A percentile compares a stretch with the other conserved stretches of the same genome.
phyloP scores from a whole-genome alignment of 2,888 invertebrate genomes.

The Cremastobaeus sp. region DNA sequence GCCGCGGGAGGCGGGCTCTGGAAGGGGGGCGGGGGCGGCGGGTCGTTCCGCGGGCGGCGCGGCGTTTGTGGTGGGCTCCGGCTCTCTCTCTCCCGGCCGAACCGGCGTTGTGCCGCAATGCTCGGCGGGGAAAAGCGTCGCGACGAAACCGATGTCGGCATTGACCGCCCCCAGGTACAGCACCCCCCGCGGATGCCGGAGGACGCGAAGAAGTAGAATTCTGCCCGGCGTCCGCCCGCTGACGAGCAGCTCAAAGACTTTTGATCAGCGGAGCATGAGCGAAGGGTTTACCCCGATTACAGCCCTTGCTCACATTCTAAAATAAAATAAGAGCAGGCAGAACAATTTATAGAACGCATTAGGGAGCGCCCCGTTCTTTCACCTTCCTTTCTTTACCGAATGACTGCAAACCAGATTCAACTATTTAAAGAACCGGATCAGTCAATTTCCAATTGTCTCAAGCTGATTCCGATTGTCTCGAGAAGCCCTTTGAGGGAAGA shows the following conservation, averaged over 20 bases:
- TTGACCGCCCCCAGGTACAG: no score
- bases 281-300: slow-evolving; percentile 20
- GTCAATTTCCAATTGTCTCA: neutral
- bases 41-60: slow-evolving; percentile 11
- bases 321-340: slow-evolving; percentile 3
- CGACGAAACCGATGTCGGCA: slow-evolving; percentile 1
- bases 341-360: slow-evolving; percentile 29
- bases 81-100: neutral
- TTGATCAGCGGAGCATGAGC: slow-evolving; percentile 42
- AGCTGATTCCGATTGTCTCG: no score
- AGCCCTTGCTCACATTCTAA: slow-evolving; percentile 7
- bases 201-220: slow-evolving; percentile 20
- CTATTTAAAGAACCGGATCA: neutral
- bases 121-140: neutral
- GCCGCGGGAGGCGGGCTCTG: no score
- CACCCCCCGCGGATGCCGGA: no score
- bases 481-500: no score
- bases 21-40: slow-evolving; percentile 47
- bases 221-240: slow-evolving; percentile 23
- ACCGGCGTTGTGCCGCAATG: slow-evolving; percentile 19
- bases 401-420: neutral
- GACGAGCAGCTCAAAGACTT: slow-evolving; percentile 23
- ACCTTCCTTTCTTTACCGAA: neutral
- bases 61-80: neutral
- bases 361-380: neutral